These are phyloP conservation scores for Lepus townsendii DNA, from an alignment of 2,797 vertebrate species.

Conservation along the genomic window DNA sequence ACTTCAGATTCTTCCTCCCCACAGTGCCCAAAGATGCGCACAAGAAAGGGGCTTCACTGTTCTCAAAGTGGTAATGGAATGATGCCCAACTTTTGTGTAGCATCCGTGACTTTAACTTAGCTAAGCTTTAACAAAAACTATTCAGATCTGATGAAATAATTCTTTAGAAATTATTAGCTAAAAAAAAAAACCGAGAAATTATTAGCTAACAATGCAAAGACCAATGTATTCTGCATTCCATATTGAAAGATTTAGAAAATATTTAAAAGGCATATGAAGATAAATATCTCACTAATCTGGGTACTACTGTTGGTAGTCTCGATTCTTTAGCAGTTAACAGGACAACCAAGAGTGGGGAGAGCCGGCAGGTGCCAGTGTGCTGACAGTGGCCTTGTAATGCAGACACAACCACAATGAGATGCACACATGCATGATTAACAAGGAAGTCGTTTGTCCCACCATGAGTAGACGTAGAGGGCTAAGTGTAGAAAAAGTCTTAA, in stretches of 20 bases:
- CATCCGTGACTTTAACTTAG: neutral
- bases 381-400: neutral
- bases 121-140: neutral
- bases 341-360: neutral
- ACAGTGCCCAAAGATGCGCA: neutral
- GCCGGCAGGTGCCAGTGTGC: neutral
- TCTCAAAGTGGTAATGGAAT: neutral
- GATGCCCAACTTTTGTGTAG: neutral
- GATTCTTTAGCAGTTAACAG: neutral
- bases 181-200: neutral
- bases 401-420: neutral
- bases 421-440: neutral
- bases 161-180: neutral
- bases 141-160: conserved; percentile 55
- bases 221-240: neutral
- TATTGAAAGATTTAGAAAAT: conserved; percentile 18
- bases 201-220: neutral
- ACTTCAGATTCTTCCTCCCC: conserved; percentile 50
- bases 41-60: neutral
- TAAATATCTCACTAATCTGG: neutral
- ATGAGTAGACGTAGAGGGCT: neutral
- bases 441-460: neutral
- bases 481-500: neutral
- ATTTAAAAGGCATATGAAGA: neutral
- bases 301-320: neutral